A percentile compares a stretch with the other conserved stretches of the same genome.
These are phyloP conservation scores for Telmatochromis sp. DNA, from an alignment of 2,113 vertebrate genomes.

Conservation along the genomic window DNA sequence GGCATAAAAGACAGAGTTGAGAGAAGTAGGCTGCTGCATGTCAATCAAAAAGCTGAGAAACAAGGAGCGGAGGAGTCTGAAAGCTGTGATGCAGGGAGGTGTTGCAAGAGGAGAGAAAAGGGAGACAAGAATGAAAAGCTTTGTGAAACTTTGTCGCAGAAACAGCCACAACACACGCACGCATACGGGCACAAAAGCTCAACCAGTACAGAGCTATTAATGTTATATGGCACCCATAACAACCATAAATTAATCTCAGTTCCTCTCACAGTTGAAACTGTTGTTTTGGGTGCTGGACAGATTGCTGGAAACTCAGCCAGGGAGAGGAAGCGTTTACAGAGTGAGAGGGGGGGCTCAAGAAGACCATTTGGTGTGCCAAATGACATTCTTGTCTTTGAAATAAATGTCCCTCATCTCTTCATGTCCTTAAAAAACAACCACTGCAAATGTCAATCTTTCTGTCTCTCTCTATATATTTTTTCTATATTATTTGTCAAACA, in stretches of 20 bases:
- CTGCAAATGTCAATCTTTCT: not conserved
- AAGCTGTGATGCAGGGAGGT: slow-evolving; percentile 61
- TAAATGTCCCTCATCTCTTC: not conserved
- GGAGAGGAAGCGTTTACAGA: slow-evolving; percentile 8
- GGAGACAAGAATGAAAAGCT: slow-evolving; percentile 43
- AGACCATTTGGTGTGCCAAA: slow-evolving; percentile 5
- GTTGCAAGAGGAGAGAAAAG: slow-evolving; percentile 48
- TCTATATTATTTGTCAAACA: not conserved
- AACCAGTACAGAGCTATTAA: slow-evolving; percentile 25
- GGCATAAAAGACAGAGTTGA: slow-evolving; percentile 54
- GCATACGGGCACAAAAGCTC: not conserved
- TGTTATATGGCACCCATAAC: slow-evolving; percentile 23
- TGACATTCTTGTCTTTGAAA: not conserved
- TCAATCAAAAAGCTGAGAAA: slow-evolving; percentile 61
- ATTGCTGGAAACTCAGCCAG: slow-evolving; percentile 3
- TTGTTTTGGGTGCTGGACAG: slow-evolving; percentile 18
- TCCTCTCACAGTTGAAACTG: not conserved
- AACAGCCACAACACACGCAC: not conserved
- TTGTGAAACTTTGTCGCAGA: slow-evolving; percentile 57
- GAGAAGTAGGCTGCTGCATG: slow-evolving; percentile 54
- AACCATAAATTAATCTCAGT: slow-evolving; percentile 19
- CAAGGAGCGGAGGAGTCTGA: slow-evolving; percentile 61
- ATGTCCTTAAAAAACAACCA: not conserved
- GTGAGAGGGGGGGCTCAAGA: not conserved
- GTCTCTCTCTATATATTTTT: rapidly evolving